Conservation (phyloP, 37 sponge, comb jelly and placozoan species). For the Ephydatia muelleri region DNA sequence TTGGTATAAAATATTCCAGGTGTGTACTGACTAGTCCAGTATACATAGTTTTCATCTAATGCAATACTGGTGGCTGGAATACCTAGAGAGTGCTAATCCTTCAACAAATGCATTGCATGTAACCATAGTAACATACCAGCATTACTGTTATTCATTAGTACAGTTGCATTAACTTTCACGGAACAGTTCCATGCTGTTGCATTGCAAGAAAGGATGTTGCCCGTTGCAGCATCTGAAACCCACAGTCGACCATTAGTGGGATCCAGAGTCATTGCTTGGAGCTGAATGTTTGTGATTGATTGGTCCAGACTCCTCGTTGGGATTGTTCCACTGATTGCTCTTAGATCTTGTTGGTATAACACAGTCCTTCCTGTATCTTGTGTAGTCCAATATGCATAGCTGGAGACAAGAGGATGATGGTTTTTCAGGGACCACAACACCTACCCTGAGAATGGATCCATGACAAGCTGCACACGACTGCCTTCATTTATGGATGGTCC, state of each 20-base stretch:
- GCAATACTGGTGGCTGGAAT: conserved; percentile 34
- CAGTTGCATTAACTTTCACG: conserved; percentile 12
- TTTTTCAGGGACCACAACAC: background rate
- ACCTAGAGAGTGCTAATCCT: conserved; percentile 10
- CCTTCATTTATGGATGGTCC: background rate
- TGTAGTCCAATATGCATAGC: conserved; percentile 32
- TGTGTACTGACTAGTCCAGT: conserved; percentile 44
- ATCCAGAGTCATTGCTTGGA: conserved; percentile 24
- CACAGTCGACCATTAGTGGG: conserved; percentile 39
- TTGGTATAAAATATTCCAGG: conserved; percentile 22
- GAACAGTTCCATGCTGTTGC: background rate
- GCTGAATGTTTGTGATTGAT: background rate
- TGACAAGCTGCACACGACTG: background rate
- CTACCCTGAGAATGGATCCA: conserved; percentile 48
- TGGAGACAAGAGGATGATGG: background rate
- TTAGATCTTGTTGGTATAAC: conserved; percentile 8
- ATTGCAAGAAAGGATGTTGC: conserved; percentile 48
- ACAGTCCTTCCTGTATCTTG: background rate
- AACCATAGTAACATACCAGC: background rate
- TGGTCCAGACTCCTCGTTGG: background rate
- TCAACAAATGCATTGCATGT: background rate
- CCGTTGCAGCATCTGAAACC: conserved; percentile 32
- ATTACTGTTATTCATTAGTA: background rate
- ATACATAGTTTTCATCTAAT: conserved; percentile 45
- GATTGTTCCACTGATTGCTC: background rate